phyloP scores from a whole-genome alignment of 2,797 vertebrate species.

The Pampus argenteus region DNA sequence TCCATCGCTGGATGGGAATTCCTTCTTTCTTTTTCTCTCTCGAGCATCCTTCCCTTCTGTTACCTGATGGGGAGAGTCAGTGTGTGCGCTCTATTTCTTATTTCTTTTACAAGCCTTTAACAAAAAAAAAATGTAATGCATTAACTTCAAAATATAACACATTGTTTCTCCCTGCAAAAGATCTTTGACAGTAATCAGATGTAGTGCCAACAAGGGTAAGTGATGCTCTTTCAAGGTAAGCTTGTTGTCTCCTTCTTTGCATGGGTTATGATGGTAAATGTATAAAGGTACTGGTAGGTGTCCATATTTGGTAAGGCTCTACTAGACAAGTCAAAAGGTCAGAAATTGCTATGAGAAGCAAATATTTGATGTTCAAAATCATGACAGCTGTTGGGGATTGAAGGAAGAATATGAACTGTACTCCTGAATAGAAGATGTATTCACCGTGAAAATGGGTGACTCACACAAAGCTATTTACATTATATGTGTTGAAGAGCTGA shows the following conservation, averaged over 20 bases:
- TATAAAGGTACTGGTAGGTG: constrained; percentile 1
- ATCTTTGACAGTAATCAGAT: constrained; percentile 52
- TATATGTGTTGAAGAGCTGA: constrained; percentile 14
- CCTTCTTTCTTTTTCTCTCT: constrained; percentile 17
- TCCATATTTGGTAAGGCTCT: not conserved
- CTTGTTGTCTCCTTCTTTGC: not conserved
- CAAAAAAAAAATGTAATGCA: constrained; percentile 13
- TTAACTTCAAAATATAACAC: constrained; percentile 23
- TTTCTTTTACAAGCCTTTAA: not conserved
- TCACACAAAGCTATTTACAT: constrained; percentile 20
- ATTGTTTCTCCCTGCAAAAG: constrained; percentile 40
- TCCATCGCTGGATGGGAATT: constrained; percentile 26
- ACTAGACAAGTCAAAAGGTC: not conserved
- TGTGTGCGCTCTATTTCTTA: not conserved
- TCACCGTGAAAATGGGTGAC: not conserved
- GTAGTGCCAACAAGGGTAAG: constrained; percentile 62
- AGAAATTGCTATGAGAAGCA: constrained; percentile 8
- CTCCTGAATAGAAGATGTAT: constrained; percentile 9
- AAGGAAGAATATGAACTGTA: constrained; percentile 11
- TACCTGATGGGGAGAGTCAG: not conserved
- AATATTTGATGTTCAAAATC: constrained; percentile 6
- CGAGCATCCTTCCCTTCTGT: not conserved
- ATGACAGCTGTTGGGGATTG: not conserved
- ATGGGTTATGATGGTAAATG: constrained; percentile 3
- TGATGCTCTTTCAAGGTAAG: constrained; percentile 60